Evolutionary conservation across 2,888 invertebrate genomes (phyloP), one percentile per base, ranked within the genome.

Genomic region (Idaea aversata): DNA sequence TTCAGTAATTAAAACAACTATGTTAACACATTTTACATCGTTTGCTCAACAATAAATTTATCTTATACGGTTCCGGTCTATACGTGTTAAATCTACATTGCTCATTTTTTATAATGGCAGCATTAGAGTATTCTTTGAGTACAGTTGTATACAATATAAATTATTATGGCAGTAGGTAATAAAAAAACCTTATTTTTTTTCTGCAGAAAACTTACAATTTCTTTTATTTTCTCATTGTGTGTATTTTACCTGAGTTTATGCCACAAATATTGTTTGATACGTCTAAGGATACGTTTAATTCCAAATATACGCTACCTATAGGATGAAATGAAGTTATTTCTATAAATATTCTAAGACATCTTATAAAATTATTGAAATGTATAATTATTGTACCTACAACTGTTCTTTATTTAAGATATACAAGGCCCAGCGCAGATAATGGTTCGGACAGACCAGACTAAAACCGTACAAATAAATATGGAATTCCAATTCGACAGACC

Each of bases 321-420:
- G 10, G 47, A 10, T 47, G 10, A 47, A 47, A 47, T 47, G 47
- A 47, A 47, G 47, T 47, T 47, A 47, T 47, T 25, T 47, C 47
- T 47, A 47, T 0, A 47, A 47, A 13, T 47, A 13, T 47, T 16
- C 4, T 16, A 59, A 59, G 6, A 10, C 34, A 25, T 59, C 59
- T 16, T 59, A 16, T 16, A 16, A 59, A 59, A 59, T 59, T 34
- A 59, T 59, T 59, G 59, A 59, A 59, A 59, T 59, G 59, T 59
- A 59, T 59, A 59, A 25, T 59, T 59, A 59, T 34, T 25, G 16
- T 34, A 59, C 34, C 25, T 59, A 16, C 7, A 59, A 15, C 47
- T 47, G 47, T 47, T 47, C 5, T 47, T 13, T 47, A 47, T 10
- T 47, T 47, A 47, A 6, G 10, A 47, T 47, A 47, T 47, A 13